These are phyloP conservation scores for Tiliqua scincoides DNA, from an alignment of 2,113 vertebrate genomes.

Conservation along the genomic window DNA sequence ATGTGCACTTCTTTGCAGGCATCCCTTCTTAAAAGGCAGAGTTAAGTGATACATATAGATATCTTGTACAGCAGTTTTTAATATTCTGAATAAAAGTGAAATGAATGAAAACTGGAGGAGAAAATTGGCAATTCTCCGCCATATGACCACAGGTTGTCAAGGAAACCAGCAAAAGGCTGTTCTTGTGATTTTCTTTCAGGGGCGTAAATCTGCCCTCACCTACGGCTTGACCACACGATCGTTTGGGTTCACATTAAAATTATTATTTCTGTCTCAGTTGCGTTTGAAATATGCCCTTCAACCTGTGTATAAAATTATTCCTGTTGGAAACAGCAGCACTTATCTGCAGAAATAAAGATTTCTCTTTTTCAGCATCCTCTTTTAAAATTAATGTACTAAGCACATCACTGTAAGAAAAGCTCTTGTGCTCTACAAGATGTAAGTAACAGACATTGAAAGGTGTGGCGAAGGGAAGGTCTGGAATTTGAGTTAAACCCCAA, in stretches of 20 bases:
- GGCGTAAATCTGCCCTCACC: constrained; percentile 77
- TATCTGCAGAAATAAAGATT: constrained; percentile 52
- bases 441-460: constrained; percentile 28
- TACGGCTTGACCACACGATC: constrained; percentile 60
- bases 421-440: not conserved
- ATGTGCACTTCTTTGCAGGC: constrained; percentile 38
- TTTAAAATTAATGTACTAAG: constrained; percentile 25
- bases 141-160: constrained; percentile 48
- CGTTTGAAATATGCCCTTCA: constrained; percentile 58
- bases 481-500: constrained; percentile 8
- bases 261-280: constrained; percentile 71
- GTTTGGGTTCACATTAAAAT: constrained; percentile 69
- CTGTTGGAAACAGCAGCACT: constrained; percentile 54
- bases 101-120: not conserved
- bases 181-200: constrained; percentile 68
- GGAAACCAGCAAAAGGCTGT: constrained; percentile 55
- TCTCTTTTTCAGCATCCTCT: constrained; percentile 36
- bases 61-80: constrained; percentile 47
- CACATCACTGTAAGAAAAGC: constrained; percentile 21
- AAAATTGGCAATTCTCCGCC: constrained; percentile 41
- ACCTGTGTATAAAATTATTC: constrained; percentile 61
- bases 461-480: constrained; percentile 16
- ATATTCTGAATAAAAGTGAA: constrained; percentile 43
- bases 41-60: constrained; percentile 39
- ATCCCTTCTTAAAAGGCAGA: constrained; percentile 7